These are phyloP conservation scores for Andrena bicolor DNA, from an alignment of 2,888 invertebrate genomes.

Conservation along the genomic window DNA sequence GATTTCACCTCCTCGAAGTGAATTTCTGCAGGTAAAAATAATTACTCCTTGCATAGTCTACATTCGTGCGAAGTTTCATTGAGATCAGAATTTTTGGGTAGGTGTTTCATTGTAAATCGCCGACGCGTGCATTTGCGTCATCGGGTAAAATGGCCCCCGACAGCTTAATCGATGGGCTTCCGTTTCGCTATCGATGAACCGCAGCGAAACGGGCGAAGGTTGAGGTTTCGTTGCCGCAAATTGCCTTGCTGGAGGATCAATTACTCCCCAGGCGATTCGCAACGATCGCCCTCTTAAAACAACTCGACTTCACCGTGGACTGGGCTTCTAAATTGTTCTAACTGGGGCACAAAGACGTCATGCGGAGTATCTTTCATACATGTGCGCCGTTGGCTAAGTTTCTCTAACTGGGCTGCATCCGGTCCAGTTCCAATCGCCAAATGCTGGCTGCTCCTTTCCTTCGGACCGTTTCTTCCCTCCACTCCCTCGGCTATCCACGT, in stretches of 20 bases:
- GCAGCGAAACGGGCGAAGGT: constrained; percentile 7
- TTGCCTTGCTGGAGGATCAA: constrained; percentile 50
- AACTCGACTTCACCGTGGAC: constrained; percentile 50
- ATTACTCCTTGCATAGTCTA: too few species aligned
- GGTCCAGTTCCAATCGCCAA: constrained; percentile 42
- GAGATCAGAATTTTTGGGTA: too few species aligned
- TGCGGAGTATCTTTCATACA: constrained; percentile 65
- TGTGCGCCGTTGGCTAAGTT: constrained; percentile 45
- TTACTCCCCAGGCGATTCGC: constrained; percentile 57
- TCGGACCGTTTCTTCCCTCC: background rate
- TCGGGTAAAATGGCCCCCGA: background rate
- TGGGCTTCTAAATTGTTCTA: constrained; percentile 72
- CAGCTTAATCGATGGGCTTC: constrained; percentile 15
- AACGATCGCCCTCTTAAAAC: constrained; percentile 56
- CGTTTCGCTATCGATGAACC: constrained; percentile 31
- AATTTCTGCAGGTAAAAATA: too few species aligned
- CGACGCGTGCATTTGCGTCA: constrained; percentile 4
- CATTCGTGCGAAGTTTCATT: too few species aligned
- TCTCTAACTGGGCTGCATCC: constrained; percentile 57
- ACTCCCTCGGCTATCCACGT: background rate
- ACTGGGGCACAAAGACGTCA: constrained; percentile 77
- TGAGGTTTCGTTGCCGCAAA: constrained; percentile 21
- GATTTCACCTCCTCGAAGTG: too few species aligned
- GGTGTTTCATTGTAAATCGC: background rate
- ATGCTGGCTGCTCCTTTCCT: constrained; percentile 25